Evolutionary conservation across 2,888 invertebrate genomes (phyloP).

Genomic region (Leucophenga maculata): DNA sequence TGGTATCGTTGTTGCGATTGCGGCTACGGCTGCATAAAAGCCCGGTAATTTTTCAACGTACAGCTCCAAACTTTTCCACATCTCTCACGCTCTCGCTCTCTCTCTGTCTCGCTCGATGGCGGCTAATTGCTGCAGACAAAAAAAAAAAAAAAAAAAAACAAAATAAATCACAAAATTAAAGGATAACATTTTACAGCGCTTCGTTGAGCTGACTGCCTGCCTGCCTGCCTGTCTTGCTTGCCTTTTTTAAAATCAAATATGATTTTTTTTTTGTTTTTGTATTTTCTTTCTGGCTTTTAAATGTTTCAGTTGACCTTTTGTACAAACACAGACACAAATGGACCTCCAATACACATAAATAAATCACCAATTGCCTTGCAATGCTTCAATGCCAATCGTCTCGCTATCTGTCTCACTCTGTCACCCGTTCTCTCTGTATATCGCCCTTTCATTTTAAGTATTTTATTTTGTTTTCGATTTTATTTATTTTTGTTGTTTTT

Average conservation of each 20-base stretch:
- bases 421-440: no score
- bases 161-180: no score
- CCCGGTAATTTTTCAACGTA: not conserved
- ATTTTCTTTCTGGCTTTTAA: conserved; percentile 2
- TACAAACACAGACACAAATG: not conserved
- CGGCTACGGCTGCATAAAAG: not conserved
- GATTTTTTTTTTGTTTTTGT: not conserved
- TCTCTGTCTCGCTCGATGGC: no score
- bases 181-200: no score
- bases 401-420: not conserved
- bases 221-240: no score
- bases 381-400: not conserved
- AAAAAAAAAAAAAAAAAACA: no score
- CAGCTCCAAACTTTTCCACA: no score
- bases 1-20: conserved; percentile 3
- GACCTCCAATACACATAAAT: conserved; percentile 6
- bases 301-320: conserved; percentile 6
- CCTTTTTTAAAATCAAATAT: not conserved
- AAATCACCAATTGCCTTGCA: conserved; percentile 1
- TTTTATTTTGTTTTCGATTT: not conserved
- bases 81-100: no score
- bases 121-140: no score
- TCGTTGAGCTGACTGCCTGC: no score
- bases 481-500: not conserved
- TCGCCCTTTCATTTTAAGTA: no score